Percentiles rank a stretch among this genome's conserved stretches.
Evolutionary conservation across 2,113 vertebrate species (phyloP).

Genomic region (Regulus satrapa): DNA sequence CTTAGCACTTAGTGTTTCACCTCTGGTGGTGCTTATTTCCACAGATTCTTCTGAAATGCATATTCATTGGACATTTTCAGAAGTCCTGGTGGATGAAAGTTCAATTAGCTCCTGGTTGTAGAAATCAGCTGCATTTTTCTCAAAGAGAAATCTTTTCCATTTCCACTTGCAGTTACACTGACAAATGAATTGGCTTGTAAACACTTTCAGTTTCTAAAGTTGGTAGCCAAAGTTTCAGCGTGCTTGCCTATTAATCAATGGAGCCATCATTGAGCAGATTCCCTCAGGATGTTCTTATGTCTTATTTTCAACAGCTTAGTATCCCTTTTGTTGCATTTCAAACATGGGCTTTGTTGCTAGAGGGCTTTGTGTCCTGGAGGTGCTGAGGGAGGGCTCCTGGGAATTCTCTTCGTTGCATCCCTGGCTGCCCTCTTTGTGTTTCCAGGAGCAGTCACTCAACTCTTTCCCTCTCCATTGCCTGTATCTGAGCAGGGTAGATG

Average conservation of each 20-base stretch:
- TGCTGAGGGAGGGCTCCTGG: neutral
- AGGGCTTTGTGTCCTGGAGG: neutral
- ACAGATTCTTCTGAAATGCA: neutral
- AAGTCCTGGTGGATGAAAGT: neutral
- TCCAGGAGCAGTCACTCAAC: neutral
- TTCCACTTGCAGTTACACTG: neutral
- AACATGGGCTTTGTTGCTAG: neutral
- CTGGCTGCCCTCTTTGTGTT: neutral
- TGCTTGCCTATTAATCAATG: neutral
- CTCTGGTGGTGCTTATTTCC: neutral
- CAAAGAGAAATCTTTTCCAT: neutral
- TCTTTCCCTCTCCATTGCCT: neutral
- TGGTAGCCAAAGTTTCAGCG: neutral
- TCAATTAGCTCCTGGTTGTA: neutral
- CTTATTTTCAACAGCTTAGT: neutral
- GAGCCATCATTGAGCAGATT: neutral
- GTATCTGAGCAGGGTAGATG: neutral
- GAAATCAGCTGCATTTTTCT: neutral
- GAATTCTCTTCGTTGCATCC: neutral
- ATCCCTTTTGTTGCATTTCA: neutral
- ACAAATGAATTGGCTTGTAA: neutral
- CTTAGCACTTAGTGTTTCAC: neutral
- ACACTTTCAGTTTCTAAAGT: accelerated
- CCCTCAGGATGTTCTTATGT: neutral
- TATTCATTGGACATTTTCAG: neutral